phyloP scores from a whole-genome alignment of 2,888 invertebrate species.

The Aspidiotus rigidus region DNA sequence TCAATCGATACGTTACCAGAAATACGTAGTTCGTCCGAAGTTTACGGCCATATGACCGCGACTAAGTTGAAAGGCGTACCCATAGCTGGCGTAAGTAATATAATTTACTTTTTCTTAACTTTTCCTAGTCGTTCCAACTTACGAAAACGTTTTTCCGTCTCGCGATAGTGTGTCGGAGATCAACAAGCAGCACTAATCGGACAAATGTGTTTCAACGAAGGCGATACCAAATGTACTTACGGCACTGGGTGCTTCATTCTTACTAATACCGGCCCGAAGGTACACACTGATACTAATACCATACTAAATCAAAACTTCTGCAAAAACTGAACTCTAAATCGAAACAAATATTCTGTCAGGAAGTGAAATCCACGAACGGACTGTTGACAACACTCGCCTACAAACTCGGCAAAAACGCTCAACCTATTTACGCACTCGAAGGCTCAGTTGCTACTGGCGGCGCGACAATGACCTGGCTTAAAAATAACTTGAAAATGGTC shows the following conservation, averaged over 20 bases:
- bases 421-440: constrained; percentile 88
- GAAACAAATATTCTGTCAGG: constrained; percentile 41
- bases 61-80: constrained; percentile 62
- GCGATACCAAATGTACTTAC: constrained; percentile 90
- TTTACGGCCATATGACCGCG: constrained; percentile 65
- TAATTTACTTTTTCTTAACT: no score
- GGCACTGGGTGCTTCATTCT: constrained; percentile 89
- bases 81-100: constrained; percentile 52
- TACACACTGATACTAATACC: constrained; percentile 40
- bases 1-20: constrained; percentile 67
- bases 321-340: constrained; percentile 6
- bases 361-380: constrained; percentile 77
- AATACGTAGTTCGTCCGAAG: constrained; percentile 77
- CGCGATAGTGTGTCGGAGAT: constrained; percentile 74
- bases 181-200: constrained; percentile 92
- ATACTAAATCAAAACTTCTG: background rate
- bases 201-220: constrained; percentile 76
- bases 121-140: background rate
- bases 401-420: constrained; percentile 69
- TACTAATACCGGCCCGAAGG: constrained; percentile 82
- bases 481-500: constrained; percentile 82
- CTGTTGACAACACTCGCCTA: constrained; percentile 85
- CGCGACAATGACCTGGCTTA: constrained; percentile 82
- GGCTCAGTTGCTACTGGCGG: constrained; percentile 91
- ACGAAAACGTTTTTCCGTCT: background rate